A percentile compares a stretch with the other conserved stretches of the same genome.
Evolutionary conservation across 2,113 vertebrate species (phyloP).

Genomic region (Hippopotamus amphibius): DNA sequence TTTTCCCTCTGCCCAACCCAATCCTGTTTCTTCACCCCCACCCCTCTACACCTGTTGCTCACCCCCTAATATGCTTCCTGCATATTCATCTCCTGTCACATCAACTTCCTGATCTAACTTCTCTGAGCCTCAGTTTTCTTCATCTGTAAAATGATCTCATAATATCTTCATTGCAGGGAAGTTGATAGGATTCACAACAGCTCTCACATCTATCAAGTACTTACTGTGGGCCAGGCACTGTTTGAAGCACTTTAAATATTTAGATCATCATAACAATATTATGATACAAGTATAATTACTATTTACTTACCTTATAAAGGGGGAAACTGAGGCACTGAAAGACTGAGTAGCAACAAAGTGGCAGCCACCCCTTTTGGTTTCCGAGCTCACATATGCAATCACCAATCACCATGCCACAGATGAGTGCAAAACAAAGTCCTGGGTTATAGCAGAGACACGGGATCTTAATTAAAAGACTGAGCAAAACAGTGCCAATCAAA

Average conservation of each 20-base stretch:
- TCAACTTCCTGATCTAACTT: neutral
- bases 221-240: neutral
- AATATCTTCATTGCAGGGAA: neutral
- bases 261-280: neutral
- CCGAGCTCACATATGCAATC: neutral
- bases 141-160: neutral
- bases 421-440: rapidly evolving
- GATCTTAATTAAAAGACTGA: neutral
- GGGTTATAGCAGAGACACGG: neutral
- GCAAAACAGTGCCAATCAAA: neutral
- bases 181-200: neutral
- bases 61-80: neutral
- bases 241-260: neutral
- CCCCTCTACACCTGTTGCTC: neutral
- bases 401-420: neutral
- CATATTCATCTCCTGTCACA: neutral
- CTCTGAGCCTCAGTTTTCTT: neutral
- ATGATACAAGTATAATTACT: neutral
- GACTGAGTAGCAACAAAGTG: neutral
- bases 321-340: neutral
- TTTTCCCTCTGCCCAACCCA: neutral
- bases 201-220: neutral
- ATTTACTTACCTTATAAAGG: neutral
- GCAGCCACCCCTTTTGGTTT: neutral
- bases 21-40: neutral